Evolutionary conservation across 1,140 invertebrate species (phyloP), one percentile per base, ranked within the genome.

Genomic region (Drosophila triauraria): DNA sequence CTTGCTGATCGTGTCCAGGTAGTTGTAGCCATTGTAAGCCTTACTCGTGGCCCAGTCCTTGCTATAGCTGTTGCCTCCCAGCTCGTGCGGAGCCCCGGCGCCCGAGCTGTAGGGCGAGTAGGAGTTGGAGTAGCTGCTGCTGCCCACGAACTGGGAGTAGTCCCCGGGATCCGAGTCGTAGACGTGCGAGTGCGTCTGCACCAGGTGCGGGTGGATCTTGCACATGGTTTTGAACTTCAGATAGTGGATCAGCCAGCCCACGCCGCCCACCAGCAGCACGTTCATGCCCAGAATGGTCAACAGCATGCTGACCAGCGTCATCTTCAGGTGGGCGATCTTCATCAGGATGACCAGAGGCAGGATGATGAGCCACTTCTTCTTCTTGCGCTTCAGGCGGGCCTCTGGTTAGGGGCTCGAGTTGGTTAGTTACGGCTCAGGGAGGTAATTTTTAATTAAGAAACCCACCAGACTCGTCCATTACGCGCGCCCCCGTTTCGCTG

Each of bases 181-280:
- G 50, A 92, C 91, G 58, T 92, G 91, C 50, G 91, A 92, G 47
- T 92, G 91, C 9, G 86, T 75, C 46, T 92, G 91, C 67, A 92
- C 88, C 71, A 92, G 62, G 32, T 92, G 91, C 17, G 91, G 91
- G 38, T 92, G 91, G 42, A 92, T 92, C 75, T 92, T 92, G 82
- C 91, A 92, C 20, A 92, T 57, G 2, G 91, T 92, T 59, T 92
- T 92, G 57, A 75, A 92, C 57, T 92, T 92, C 3, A 92, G 65
- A 62, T 92, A 92, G 63, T 92, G 91, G 62, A 92, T 91, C 5
- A 92, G 74, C 91, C 91, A 92, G 27, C 78, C 88, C 10, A 75
- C 74, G 27, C 88, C 91, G 57, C 88, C 91, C 8, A 92, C 80
- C 44, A 92, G 42, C n/a, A 92, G 50, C 13, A 91, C 79, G 47